Evolutionary conservation across 2,888 invertebrate species (phyloP), one percentile per base, ranked within the genome.

Genomic region (Seladonia tumulorum): DNA sequence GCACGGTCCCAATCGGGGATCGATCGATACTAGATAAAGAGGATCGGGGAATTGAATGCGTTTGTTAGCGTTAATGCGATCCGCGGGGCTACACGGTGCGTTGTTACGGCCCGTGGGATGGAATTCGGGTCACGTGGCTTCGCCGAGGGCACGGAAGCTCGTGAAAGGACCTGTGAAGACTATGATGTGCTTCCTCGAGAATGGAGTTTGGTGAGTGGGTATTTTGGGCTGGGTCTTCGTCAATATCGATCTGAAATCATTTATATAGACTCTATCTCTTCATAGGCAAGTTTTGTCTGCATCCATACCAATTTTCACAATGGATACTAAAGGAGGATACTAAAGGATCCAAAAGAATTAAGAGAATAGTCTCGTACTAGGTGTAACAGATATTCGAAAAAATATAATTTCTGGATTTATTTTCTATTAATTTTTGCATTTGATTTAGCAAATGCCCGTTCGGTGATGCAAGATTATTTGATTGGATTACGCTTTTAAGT

Each of bases 21-120:
- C 90, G 88, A 88, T 88, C 74, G 87, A 74, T 77, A 45, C 71
- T 68, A 68, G 83, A 79, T 77, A 88, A 73, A 79, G 39, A 49
- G 72, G 45, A 47, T 72, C 18, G 47, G 45, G 78, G 71, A 85
- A 90, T 83, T 79, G 83, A 75, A 89, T 79, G 75, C 47, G 81
- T 80, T 80, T 80, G 73, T 84, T 76, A 63, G 76, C 71, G 79
- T 78, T 76, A 83, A 82, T 57, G 35, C 49, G 79, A 79, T 76
- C 76, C 73, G 76, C 49, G 35, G 68, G 71, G 47, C n/a, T 66
- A 76, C 71, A 57, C 77, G 86, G 14, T 49, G 57, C 22, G 66
- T n/a, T 22, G 22, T 66, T 25, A 47, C 14, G 49, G 18, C 39
- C 47, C 71, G 83, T 83, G 84, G 70, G 35, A 16, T 47, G 84